Evolutionary conservation across 2,888 invertebrate species (phyloP), one percentile per base, ranked within the genome.

Genomic region (Lochmaea capreae): DNA sequence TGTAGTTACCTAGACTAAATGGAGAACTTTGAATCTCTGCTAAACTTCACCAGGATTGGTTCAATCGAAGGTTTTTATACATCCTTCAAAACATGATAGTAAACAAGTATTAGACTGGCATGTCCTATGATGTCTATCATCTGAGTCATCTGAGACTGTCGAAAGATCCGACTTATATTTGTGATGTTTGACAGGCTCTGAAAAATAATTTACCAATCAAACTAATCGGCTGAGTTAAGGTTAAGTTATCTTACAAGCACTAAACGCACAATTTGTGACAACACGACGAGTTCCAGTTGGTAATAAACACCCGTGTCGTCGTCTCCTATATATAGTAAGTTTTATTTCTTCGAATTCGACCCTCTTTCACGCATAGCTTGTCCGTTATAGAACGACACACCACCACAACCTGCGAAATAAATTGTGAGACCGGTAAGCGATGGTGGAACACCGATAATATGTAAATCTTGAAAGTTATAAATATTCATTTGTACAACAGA

Each of bases 401-500:
- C 79, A 80, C 62, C 62, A 63, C 79, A 81, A 81, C 81, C 81
- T 80, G 81, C 81, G 66, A 79, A 80, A 80, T 80, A 79, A 79
- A 81, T 80, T 81, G 80, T 77, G 72, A 75, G 79, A 76, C 76
- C 78, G 77, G 79, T 77, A 79, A 78, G 77, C 81, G 82, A 81
- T 82, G 80, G 80, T 80, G 77, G 79, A 77, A 78, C 78, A 79
- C 81, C 83, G 84, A 85, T 85, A 85, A 85, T 83, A 85, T 85
- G 84, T 81, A 84, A 85, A 85, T 85, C 83, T 81, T 79, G 74
- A 76, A 61, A 79, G 81, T 83, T 84, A 85, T 85, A 84, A 85
- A 85, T 85, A 85, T 85, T 84, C 84, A 85, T 85, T 82, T 78
- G 76, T 77, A 81, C 83, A 83, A 83, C 84, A 85, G 84, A 85